These are phyloP conservation scores for Pemphredon lugubris DNA, from an alignment of 2,888 invertebrate species.

Conservation along the genomic window DNA sequence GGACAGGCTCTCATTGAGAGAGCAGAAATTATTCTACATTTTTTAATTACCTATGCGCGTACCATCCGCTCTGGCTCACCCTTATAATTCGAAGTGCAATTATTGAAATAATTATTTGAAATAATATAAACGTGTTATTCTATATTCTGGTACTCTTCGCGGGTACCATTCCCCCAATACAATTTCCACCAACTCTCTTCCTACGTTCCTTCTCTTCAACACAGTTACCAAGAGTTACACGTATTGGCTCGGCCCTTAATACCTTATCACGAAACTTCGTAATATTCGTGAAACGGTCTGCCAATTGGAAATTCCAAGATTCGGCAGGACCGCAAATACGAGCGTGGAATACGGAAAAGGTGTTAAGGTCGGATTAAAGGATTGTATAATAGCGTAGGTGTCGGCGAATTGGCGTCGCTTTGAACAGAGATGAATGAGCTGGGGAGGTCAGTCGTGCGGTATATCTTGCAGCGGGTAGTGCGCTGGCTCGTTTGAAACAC, in stretches of 20 bases:
- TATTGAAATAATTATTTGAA: too few relatives aligned
- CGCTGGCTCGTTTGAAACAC: constrained; percentile 58
- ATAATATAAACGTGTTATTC: too few relatives aligned
- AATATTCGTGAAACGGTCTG: constrained; percentile 25
- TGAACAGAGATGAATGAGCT: constrained; percentile 53
- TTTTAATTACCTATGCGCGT: too few relatives aligned
- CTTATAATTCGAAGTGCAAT: too few relatives aligned
- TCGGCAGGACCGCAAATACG: constrained; percentile 25
- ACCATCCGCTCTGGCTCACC: too few relatives aligned
- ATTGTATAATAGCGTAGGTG: constrained; percentile 40
- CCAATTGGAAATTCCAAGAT: constrained; percentile 34
- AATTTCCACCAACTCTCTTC: too few relatives aligned
- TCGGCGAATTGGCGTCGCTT: constrained; percentile 47
- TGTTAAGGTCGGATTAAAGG: constrained; percentile 61
- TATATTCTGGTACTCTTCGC: too few relatives aligned
- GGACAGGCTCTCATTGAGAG: too few relatives aligned
- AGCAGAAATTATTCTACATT: too few relatives aligned
- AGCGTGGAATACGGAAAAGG: constrained; percentile 49
- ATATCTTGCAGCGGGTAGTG: constrained; percentile 55
- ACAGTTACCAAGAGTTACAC: background rate
- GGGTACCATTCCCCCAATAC: too few relatives aligned
- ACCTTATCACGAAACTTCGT: constrained; percentile 20
- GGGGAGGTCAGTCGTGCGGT: constrained; percentile 36
- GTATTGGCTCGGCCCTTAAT: background rate
- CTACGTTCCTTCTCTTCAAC: too few relatives aligned